Base-by-base conservation (phyloP, 2,113 vertebrate species). In the Atractosteus spatula region DNA sequence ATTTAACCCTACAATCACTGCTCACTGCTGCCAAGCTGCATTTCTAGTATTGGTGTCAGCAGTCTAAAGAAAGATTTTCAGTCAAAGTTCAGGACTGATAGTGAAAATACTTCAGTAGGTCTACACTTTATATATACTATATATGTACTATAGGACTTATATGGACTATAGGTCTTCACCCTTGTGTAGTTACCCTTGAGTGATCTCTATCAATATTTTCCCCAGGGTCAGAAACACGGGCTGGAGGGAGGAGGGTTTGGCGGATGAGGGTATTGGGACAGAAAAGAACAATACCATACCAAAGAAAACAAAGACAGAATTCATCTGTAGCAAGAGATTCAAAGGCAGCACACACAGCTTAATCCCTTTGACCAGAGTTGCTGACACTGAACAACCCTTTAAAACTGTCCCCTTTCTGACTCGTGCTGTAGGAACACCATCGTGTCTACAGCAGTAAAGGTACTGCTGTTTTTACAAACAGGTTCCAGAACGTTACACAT, bases 361-460 rank as follows among this genome's bases (percentile, higher is more conserved):
- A 80, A 89, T 87, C 90, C 88, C 83, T 90, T 90, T 91, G 86
- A 87, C 79, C 78, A 90, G 88, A 93, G 89, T 91, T 93, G 92
- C 92, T 92, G 92, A 93, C 91, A 71, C 80, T 65, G 86, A 81
- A 86, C 74, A 89, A 89, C 85, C 85, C 78, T 89, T 90, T 90
- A 82, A 83, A 91, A 85, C 57, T 74, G 75, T 75, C 83, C 78
- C 65, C 77, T 75, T 70, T 71, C 76, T 68, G 71, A 71, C 80
- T 79, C 78, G 74, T 77, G 74, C 66, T 73, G 62, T 76, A 71
- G 67, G 69, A 77, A 70, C 44, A 70, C 65, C 74, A 68, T 70
- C 5, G 42, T 56, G 71, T 76, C 80, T 88, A 80, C 83, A 68
- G 56, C 61, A 77, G 74, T 69, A 4, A 51, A n/a, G 42, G 65